These are phyloP conservation scores for Corythaeola cristata DNA, from an alignment of 2,113 vertebrate genomes.

Conservation along the genomic window DNA sequence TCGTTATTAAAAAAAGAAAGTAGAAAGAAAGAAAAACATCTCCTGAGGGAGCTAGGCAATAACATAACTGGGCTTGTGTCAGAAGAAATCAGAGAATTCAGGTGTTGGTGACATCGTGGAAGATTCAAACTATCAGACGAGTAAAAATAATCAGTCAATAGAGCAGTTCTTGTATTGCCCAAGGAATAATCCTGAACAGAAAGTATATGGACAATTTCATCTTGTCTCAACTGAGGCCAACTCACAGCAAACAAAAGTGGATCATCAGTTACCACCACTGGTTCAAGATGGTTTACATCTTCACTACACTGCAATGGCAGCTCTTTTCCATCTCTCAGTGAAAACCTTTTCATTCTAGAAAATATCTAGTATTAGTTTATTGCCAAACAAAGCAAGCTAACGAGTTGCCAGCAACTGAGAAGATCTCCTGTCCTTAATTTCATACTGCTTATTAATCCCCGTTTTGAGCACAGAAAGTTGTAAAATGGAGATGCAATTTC, in stretches of 20 bases:
- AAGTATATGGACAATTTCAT: neutral
- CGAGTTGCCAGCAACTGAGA: neutral
- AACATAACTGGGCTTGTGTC: neutral
- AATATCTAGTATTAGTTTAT: neutral
- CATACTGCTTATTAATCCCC: neutral
- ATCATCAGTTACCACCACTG: neutral
- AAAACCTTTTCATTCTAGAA: neutral
- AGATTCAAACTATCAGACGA: neutral
- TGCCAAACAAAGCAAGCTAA: neutral
- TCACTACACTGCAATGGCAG: neutral
- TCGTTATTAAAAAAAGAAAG: neutral
- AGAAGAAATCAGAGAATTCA: neutral
- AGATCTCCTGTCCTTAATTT: neutral
- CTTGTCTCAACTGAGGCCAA: neutral
- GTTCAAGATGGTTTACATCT: neutral
- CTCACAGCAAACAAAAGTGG: neutral
- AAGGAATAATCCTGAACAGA: neutral
- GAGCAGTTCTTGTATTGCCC: neutral
- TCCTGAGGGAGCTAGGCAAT: neutral
- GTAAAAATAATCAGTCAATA: neutral
- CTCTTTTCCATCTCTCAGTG: neutral
- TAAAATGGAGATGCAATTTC: neutral
- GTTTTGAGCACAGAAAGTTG: neutral
- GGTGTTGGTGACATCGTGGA: neutral
- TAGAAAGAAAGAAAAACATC: neutral